Conservation (phyloP, 1,140 invertebrate genomes). For the Popillia japonica region DNA sequence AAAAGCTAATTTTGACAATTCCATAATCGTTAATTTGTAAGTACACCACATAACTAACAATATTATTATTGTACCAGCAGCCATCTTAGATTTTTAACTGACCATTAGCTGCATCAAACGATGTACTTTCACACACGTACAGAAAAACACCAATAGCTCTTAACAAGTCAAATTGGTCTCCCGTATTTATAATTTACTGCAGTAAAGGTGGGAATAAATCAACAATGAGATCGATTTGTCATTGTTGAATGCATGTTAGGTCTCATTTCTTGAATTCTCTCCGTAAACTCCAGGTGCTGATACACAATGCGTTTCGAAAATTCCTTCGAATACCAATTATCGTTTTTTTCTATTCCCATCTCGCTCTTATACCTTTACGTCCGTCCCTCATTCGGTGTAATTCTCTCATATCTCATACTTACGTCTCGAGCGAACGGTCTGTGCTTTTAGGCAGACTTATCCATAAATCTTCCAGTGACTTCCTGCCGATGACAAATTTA, state of each 20-base stretch:
- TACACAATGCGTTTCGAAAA: conserved; percentile 27
- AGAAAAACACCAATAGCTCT: not conserved
- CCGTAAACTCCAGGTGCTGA: conserved; percentile 11
- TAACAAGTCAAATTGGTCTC: conserved; percentile 25
- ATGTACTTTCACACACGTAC: not conserved
- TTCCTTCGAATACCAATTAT: conserved; percentile 20
- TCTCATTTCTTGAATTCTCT: not conserved
- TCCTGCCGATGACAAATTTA: conserved; percentile 34
- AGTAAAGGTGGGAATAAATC: conserved; percentile 15
- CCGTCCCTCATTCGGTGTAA: not conserved
- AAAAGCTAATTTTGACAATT: too few species aligned
- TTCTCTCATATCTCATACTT: not conserved
- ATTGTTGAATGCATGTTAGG: conserved; percentile 8
- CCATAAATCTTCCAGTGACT: conserved; percentile 22
- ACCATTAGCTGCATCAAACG: too few species aligned
- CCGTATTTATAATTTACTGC: not conserved
- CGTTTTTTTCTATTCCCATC: not conserved
- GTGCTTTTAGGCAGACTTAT: conserved; percentile 28
- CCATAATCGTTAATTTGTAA: too few species aligned
- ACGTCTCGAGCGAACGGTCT: not conserved
- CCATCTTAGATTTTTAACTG: too few species aligned
- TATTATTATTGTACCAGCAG: too few species aligned
- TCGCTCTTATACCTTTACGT: not conserved
- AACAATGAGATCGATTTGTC: conserved; percentile 21
- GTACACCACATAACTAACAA: too few species aligned